These are phyloP conservation scores for Eupithecia abbreviata DNA, from an alignment of 2,888 invertebrate genomes.

Conservation along the genomic window DNA sequence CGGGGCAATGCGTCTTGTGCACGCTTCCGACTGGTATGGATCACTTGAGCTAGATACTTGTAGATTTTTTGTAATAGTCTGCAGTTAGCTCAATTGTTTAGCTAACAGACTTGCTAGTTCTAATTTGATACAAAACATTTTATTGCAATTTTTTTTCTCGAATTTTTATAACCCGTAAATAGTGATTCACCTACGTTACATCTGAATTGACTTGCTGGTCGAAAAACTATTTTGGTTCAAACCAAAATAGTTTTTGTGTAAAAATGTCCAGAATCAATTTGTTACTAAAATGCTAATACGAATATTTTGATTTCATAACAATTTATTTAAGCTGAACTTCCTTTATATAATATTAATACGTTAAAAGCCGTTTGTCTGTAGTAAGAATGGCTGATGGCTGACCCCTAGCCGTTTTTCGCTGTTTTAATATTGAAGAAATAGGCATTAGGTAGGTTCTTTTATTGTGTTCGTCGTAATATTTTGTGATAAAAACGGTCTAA, in stretches of 20 bases:
- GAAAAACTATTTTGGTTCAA: not conserved
- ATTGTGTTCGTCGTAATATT: conserved; percentile 32
- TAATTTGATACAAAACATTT: no score
- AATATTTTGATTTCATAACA: no score
- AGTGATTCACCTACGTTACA: not conserved
- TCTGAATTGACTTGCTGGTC: not conserved
- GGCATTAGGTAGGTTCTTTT: conserved; percentile 24
- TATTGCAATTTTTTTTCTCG: no score
- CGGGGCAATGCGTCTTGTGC: no score
- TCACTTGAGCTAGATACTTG: no score
- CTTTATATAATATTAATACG: no score
- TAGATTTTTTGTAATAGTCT: no score
- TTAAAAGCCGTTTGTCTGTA: not conserved
- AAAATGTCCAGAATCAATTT: not conserved
- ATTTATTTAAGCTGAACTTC: no score
- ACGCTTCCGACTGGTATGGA: no score
- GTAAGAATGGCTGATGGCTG: not conserved
- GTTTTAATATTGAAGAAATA: conserved; percentile 37
- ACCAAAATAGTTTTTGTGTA: not conserved
- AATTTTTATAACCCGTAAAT: no score
- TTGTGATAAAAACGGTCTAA: conserved; percentile 29
- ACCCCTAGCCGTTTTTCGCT: conserved; percentile 8
- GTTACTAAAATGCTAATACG: not conserved
- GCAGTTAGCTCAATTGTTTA: no score
- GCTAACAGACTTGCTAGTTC: no score